phyloP scores from a whole-genome alignment of 2,797 vertebrate genomes.

The Alexandromys oeconomus region DNA sequence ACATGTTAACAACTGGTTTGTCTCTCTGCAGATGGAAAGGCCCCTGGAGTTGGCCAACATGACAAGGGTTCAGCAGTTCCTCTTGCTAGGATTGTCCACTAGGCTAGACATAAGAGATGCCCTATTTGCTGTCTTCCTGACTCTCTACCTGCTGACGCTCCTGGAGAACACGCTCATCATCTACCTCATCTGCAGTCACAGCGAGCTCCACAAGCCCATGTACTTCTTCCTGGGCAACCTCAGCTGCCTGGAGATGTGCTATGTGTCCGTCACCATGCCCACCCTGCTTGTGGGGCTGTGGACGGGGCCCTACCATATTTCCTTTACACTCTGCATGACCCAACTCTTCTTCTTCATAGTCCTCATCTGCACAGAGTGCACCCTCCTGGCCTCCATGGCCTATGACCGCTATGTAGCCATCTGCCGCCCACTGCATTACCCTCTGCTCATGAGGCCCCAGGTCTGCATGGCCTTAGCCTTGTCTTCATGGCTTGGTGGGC shows the following conservation, averaged over 20 bases:
- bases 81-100: slow-evolving; percentile 36
- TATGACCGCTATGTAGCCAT: slow-evolving; percentile 73
- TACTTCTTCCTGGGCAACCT: slow-evolving; percentile 79
- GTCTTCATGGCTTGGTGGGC: slow-evolving; percentile 61
- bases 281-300: slow-evolving; percentile 57
- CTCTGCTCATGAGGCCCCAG: slow-evolving; percentile 65
- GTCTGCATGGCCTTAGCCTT: slow-evolving; percentile 49
- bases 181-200: slow-evolving; percentile 39
- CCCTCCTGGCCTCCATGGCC: slow-evolving; percentile 77
- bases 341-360: slow-evolving; percentile 68
- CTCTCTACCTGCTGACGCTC: slow-evolving; percentile 71
- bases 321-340: slow-evolving; percentile 69
- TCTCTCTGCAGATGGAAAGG: neutral
- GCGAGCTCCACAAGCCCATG: slow-evolving; percentile 66
- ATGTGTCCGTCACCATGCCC: slow-evolving; percentile 62
- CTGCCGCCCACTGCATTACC: slow-evolving; percentile 75
- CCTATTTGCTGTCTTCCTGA: slow-evolving; percentile 66
- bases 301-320: neutral
- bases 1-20: neutral
- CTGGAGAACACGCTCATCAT: slow-evolving; percentile 68
- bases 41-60: neutral
- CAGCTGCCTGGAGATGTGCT: slow-evolving; percentile 74
- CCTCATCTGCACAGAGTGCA: slow-evolving; percentile 71
- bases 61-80: slow-evolving; percentile 43
- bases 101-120: neutral